Percentiles rank a stretch among this genome's conserved stretches.
These are phyloP conservation scores for Dicerorhinus sumatrensis DNA, from an alignment of 2,113 vertebrate species.

Conservation along the genomic window DNA sequence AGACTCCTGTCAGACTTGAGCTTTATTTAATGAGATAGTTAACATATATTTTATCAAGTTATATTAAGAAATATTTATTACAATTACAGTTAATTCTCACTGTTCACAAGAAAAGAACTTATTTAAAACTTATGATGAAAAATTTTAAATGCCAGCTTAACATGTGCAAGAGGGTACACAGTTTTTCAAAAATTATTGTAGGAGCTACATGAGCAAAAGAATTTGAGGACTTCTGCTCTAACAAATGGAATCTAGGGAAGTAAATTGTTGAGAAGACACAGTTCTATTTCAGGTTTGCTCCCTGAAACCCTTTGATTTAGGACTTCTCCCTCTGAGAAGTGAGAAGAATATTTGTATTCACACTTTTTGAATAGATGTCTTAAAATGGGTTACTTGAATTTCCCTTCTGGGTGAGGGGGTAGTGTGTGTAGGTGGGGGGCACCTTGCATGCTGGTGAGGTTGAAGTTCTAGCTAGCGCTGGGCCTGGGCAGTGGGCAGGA, in stretches of 20 bases:
- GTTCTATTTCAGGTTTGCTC: background rate
- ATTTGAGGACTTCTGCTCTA: background rate
- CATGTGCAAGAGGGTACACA: background rate
- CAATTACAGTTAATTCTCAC: background rate
- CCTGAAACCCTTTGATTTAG: background rate
- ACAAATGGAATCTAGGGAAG: background rate
- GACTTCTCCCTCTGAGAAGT: constrained; percentile 8
- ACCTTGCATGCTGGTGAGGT: background rate
- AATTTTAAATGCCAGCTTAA: background rate
- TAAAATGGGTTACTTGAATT: background rate
- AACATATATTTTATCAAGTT: constrained; percentile 52
- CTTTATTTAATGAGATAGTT: constrained; percentile 47
- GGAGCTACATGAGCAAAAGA: background rate
- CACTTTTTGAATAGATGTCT: background rate
- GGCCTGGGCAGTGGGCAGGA: background rate
- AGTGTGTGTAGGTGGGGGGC: too few relatives aligned
- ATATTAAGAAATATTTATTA: constrained; percentile 50
- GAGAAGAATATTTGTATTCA: constrained; percentile 4
- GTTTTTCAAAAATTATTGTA: constrained; percentile 31
- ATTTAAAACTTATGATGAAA: constrained; percentile 23
- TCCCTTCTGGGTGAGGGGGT: background rate
- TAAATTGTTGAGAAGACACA: background rate
- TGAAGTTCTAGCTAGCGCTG: background rate
- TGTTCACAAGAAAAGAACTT: constrained; percentile 20
- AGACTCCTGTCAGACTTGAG: constrained; percentile 18